These are phyloP conservation scores for Yponomeuta sedellus DNA, from an alignment of 2,888 invertebrate species.

Conservation along the genomic window DNA sequence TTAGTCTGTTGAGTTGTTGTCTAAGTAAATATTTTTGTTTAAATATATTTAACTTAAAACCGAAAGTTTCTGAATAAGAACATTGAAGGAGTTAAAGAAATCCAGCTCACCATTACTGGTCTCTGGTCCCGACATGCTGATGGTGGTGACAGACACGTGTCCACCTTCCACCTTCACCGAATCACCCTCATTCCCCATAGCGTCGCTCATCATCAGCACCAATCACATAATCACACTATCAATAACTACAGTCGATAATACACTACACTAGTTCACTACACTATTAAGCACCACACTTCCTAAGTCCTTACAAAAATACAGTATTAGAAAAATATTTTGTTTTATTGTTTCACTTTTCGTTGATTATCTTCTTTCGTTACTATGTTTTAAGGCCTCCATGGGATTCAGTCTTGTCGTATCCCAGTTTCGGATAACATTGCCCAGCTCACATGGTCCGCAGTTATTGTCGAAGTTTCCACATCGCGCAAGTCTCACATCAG, in stretches of 20 bases:
- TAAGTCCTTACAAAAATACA: slow-evolving; percentile 47
- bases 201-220: slow-evolving; percentile 44
- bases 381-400: slow-evolving; percentile 51
- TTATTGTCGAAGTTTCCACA: slow-evolving; percentile 4
- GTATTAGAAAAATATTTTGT: slow-evolving; percentile 42
- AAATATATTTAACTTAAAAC: no score
- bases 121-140: slow-evolving; percentile 81
- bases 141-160: slow-evolving; percentile 88
- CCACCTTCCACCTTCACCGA: slow-evolving; percentile 69
- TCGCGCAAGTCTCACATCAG: slow-evolving; percentile 22
- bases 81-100: neutral
- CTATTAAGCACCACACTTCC: slow-evolving; percentile 48
- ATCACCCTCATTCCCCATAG: slow-evolving; percentile 65
- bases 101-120: slow-evolving; percentile 71
- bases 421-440: slow-evolving; percentile 22
- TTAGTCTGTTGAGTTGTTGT: no score
- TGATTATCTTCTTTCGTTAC: slow-evolving; percentile 56
- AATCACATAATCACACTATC: slow-evolving; percentile 45
- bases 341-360: slow-evolving; percentile 18
- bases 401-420: slow-evolving; percentile 51
- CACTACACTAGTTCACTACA: slow-evolving; percentile 45
- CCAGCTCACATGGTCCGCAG: slow-evolving; percentile 36
- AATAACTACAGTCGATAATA: slow-evolving; percentile 40
- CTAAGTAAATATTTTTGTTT: no score
- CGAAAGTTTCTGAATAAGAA: neutral